Evolutionary conservation across 2,113 vertebrate genomes (phyloP).

Genomic region (Pseudorectes ferrugineus): DNA sequence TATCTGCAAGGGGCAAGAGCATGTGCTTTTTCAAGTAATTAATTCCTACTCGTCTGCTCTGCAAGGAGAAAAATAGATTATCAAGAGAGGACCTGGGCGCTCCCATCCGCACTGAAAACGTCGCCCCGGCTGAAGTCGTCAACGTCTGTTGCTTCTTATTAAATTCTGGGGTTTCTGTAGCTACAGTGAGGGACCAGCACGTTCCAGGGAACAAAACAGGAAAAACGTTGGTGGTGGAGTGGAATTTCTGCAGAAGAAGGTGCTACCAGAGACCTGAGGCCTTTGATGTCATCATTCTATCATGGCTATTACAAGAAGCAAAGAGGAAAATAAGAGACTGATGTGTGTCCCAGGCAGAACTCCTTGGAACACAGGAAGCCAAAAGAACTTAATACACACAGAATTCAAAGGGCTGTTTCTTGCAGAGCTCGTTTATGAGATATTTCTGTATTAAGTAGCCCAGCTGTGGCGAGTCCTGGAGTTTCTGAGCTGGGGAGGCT

Average conservation of each 20-base stretch:
- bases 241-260: background rate
- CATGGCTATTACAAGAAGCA: background rate
- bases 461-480: accelerated
- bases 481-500: background rate
- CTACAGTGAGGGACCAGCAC: background rate
- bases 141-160: accelerated
- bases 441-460: background rate
- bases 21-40: background rate
- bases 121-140: background rate
- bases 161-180: background rate
- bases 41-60: background rate
- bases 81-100: accelerated
- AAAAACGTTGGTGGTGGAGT: accelerated
- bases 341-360: background rate
- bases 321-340: background rate
- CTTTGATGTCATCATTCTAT: background rate
- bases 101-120: accelerated
- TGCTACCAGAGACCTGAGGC: background rate
- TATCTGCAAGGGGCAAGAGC: background rate
- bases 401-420: background rate
- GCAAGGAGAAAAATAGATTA: background rate
- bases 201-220: background rate
- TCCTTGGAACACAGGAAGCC: background rate
- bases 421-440: background rate
- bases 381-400: background rate